Base-by-base conservation (phyloP, 2,888 invertebrate species). In the Caenorhabditis doughertyi region DNA sequence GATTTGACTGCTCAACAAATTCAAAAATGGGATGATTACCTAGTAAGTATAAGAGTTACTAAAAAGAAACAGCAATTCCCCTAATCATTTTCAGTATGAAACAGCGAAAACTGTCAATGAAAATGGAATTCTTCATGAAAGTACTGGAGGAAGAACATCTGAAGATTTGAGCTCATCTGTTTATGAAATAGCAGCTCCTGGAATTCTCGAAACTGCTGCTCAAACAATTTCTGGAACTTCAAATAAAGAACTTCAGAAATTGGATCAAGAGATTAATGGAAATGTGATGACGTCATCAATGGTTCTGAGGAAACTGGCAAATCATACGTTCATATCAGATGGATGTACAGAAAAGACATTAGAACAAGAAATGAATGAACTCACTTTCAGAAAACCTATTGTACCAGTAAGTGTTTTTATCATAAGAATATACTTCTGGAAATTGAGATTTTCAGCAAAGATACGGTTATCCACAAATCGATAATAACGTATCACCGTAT, bases 21-120 rank as follows among this genome's bases (percentile, higher is more conserved):
- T 25, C 68, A 88, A 65, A 81, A 88, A 56, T 89, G 89, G 89
- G 89, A 89, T 68, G 87, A 89, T 44, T 89, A 87, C 68, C 72
- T 89, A 71, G 88, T 88, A 44, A 83, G 64, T 60, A 35, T 23
- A n/a, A n/a, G n/a, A n/a, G n/a, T n/a, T n/a, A n/a, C n/a, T n/a
- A 21, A 27, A 18, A 25, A 29, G 39, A 23, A 27, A n/a, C n/a
- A n/a, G n/a, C n/a, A n/a, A n/a, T n/a, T n/a, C n/a, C n/a, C n/a
- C n/a, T n/a, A n/a, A n/a, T 25, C 32, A 47, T 55, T 81, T 79
- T 56, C 39, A 85, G 83, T 84, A 84, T 73, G 74, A 85, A 25
- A 73, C 84, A 9, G 85, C 84, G 8, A 53, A 65, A n/a, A 77
- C 68, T 16, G 77, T 80, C n/a, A 71, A 82, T 47, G 49, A 73